These are phyloP conservation scores for Augochlora pura DNA, from an alignment of 1,140 invertebrate species.

Conservation along the genomic window DNA sequence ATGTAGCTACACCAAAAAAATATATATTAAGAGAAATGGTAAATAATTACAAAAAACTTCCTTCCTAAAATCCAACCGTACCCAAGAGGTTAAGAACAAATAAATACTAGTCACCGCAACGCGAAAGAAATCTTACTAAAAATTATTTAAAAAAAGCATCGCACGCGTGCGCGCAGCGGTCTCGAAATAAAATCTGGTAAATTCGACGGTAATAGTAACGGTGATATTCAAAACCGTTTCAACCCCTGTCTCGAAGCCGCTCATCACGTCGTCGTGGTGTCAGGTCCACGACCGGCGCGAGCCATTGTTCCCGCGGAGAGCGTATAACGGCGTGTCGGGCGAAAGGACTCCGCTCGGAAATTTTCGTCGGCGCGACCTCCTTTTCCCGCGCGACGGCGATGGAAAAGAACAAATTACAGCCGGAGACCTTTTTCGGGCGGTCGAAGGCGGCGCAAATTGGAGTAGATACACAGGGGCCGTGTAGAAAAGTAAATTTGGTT, in stretches of 20 bases:
- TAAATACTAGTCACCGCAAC: no score
- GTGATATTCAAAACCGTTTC: not conserved
- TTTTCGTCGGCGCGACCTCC: constrained; percentile 39
- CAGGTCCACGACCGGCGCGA: not conserved
- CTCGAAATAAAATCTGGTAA: no score
- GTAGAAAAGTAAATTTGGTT: constrained; percentile 64
- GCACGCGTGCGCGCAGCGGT: no score
- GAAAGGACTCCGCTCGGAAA: constrained; percentile 41
- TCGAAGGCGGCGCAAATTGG: constrained; percentile 63
- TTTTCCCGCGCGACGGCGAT: constrained; percentile 17
- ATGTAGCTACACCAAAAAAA: no score
- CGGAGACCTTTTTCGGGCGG: constrained; percentile 43
- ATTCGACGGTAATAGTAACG: no score
- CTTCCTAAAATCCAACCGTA: no score
- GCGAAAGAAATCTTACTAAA: no score
- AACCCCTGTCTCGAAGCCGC: no score
- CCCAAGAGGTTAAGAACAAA: no score
- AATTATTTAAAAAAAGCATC: no score
- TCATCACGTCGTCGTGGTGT: not conserved
- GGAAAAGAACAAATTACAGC: not conserved
- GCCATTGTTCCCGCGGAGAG: constrained; percentile 41
- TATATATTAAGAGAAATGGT: no score
- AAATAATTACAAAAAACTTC: no score
- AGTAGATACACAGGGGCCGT: constrained; percentile 58
- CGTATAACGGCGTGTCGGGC: constrained; percentile 4